These are phyloP conservation scores for Cyprinodon diabolis DNA, from an alignment of 2,797 vertebrate species.

Conservation along the genomic window DNA sequence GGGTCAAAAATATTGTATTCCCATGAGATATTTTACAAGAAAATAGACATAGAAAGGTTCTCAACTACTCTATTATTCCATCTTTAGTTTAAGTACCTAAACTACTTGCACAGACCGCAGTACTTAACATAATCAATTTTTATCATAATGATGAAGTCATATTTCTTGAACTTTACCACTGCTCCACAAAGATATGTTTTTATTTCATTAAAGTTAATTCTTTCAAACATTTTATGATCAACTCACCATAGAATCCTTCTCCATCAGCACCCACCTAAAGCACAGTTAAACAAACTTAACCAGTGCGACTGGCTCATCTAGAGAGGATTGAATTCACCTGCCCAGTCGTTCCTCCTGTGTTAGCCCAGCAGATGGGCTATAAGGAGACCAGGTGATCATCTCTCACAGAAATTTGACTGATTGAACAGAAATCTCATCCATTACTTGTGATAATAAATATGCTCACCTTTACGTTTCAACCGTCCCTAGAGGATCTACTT, in stretches of 20 bases:
- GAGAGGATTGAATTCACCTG: conserved; percentile 2
- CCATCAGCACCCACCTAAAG: neutral
- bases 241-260: neutral
- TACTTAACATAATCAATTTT: neutral
- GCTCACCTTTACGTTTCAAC: neutral
- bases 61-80: too few relatives aligned
- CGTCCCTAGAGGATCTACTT: conserved; percentile 2
- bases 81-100: too few relatives aligned
- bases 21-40: too few relatives aligned
- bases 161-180: neutral
- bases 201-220: neutral
- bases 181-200: neutral
- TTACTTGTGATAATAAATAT: conserved; percentile 9
- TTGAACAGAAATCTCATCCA: conserved; percentile 7
- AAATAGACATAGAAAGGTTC: too few relatives aligned
- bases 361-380: conserved; percentile 12
- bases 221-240: neutral
- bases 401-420: conserved; percentile 1
- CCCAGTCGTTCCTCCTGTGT: conserved; percentile 1
- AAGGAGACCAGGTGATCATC: conserved; percentile 5
- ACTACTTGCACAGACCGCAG: neutral
- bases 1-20: too few relatives aligned
- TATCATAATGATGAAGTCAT: neutral
- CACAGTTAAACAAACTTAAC: neutral
- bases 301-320: neutral